Conservation (phyloP, 2,888 invertebrate species). For the Pheosia tremula region DNA sequence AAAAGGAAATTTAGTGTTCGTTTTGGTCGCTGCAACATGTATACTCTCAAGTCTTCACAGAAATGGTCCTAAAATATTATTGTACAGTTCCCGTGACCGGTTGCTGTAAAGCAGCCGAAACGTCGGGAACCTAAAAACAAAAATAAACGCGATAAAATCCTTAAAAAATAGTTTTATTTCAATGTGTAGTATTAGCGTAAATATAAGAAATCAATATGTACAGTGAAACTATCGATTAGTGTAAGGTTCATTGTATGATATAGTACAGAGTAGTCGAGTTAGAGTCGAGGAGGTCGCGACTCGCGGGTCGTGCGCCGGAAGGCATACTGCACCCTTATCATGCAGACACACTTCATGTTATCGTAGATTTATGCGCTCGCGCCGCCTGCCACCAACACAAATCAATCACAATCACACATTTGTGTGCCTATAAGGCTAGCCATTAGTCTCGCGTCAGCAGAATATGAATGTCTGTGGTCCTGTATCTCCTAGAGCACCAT, state of each 20-base stretch:
- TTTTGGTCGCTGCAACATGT: too few species aligned
- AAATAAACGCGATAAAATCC: too few species aligned
- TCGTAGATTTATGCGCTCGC: slow-evolving; percentile 73
- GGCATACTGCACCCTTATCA: slow-evolving; percentile 77
- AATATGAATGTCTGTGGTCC: slow-evolving; percentile 20
- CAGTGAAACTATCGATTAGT: slow-evolving; percentile 9
- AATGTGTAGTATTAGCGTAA: too few species aligned
- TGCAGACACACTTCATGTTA: slow-evolving; percentile 74
- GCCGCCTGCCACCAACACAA: slow-evolving; percentile 57
- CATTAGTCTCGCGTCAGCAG: slow-evolving; percentile 18
- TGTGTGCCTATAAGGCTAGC: slow-evolving; percentile 22
- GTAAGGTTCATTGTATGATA: slow-evolving; percentile 57
- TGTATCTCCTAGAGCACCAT: background rate
- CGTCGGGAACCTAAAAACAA: too few species aligned
- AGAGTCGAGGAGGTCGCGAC: slow-evolving; percentile 57
- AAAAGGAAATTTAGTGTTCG: too few species aligned
- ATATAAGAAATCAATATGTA: too few species aligned
- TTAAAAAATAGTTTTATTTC: too few species aligned
- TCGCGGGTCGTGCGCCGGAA: slow-evolving; percentile 79
- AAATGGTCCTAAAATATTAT: background rate
- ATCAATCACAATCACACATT: slow-evolving; percentile 60
- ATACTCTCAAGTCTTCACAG: background rate
- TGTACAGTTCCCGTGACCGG: too few species aligned
- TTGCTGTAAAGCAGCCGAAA: too few species aligned
- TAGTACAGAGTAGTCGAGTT: slow-evolving; percentile 41